Evolutionary conservation across 2,888 invertebrate species (phyloP), one percentile per base, ranked within the genome.

Genomic region (Masnerella sp.): DNA sequence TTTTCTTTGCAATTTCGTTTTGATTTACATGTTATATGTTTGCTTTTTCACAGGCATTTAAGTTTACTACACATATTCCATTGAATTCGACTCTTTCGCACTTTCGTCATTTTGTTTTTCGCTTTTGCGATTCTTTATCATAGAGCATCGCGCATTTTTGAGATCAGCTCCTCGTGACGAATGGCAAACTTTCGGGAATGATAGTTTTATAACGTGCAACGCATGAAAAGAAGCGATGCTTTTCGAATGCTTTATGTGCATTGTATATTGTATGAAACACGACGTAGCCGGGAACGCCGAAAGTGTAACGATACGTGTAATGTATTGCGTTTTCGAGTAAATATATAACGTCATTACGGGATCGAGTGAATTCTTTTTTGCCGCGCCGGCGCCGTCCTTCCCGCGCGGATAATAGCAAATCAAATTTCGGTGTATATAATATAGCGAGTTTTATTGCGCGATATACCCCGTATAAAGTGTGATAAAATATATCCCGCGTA

Each of bases 261-360:
- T 54, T 54, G 69, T 56, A 62, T 12, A 49, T 49, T 45, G 34
- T 56, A 45, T 62, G 62, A 54, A 56, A 68, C 59, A 43, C 61
- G 36, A 15, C 36, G 18, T 43, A 32, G 51, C 43, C 43, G 30
- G 30, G 51, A 34, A 52, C 59, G 47, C 61, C 61, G 61, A 61
- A 69, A 70, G 58, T 70, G 70, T 70, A 64, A 70, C 70, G 70
- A 70, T 58, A 70, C 70, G 62, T 58, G 58, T 70, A 70, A 64
- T 51, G 64, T 64, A 64, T 70, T 43, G 64, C 70, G 14, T 51
- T 56, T 58, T 47, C 70, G 51, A 64, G 64, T 70, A 70, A 70
- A 70, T 70, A 70, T 70, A 70, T 58, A 64, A 64, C 49, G 54
- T 64, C 62, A 70, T 70, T 70, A 70, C 62, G 28, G 47, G 14